Base-by-base conservation (phyloP, 2,888 invertebrate species). In the Aethes cnicana region DNA sequence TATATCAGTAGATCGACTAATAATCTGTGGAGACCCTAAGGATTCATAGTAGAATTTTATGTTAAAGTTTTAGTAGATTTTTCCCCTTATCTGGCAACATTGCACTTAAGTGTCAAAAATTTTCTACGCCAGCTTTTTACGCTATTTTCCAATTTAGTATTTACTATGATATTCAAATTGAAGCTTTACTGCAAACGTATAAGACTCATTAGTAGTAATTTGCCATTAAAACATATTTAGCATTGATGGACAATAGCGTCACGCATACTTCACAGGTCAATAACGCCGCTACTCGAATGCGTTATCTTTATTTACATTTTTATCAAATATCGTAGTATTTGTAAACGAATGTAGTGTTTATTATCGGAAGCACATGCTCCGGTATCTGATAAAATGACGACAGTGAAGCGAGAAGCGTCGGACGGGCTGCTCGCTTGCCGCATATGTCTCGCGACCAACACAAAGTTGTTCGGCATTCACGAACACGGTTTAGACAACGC, bases 241-340 rank as follows among this genome's bases (percentile, higher is more conserved):
- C 7, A 35, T 26, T 12, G 25, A 11, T 18, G 4, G 1, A 3
- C 1, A 8, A 6, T 14, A 4, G 37, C 12, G 2, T 4, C 3
- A n/a, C 1, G 1, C 12, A 20, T 41, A 39, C 2, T 12, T 23
- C 12, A 20, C 44, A 52, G 50, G 50, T 52, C 50, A 52, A 52
- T 52, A 52, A 52, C 44, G 50, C 44, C 32, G 25, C 17, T 23
- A 30, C 14, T 3, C 30, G 14, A 20, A 20, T 11, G 37, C 3
- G 37, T 30, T 52, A 44, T 32, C 44, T 30, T 44, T 52, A 52
- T 52, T 52, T 52, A 52, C 44, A 11, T 52, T 44, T 44, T 52
- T 52, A 44, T 52, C 50, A 52, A 18, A 44, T 44, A 43, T 12
- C 12, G 4, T 26, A 26, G 3, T n/a, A 12, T 17, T 36, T 14